Conservation (phyloP, 2,113 vertebrate species). For the Protomyctophum bolini region DNA sequence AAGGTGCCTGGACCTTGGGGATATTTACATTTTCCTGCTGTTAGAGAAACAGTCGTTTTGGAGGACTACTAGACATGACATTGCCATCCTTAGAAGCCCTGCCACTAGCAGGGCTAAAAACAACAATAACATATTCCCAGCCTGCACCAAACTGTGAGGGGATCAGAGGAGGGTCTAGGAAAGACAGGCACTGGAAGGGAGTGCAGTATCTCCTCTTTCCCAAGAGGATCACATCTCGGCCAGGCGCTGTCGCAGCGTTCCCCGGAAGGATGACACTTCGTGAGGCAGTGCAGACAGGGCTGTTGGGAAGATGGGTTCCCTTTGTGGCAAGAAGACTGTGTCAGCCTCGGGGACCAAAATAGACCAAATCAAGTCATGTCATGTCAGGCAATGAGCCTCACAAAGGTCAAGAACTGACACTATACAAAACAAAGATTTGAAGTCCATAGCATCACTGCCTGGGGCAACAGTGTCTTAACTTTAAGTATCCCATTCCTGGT, state of each 20-base stretch:
- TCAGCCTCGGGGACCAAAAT: not conserved
- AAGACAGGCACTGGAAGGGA: constrained; percentile 16
- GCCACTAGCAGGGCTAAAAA: not conserved
- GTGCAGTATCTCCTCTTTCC: constrained; percentile 40
- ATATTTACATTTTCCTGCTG: too few species aligned
- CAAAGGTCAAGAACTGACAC: not conserved
- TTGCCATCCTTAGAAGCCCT: too few species aligned
- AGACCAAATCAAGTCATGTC: not conserved
- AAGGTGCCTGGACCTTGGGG: too few species aligned
- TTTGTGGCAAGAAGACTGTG: constrained; percentile 16
- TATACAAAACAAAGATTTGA: constrained; percentile 4
- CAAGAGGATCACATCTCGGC: constrained; percentile 66
- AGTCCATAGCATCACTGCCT: not conserved
- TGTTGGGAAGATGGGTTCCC: constrained; percentile 33
- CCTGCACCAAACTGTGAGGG: not conserved
- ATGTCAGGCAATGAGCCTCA: not conserved
- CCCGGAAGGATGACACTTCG: constrained; percentile 50
- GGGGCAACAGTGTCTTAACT: constrained; percentile 1
- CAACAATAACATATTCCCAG: not conserved
- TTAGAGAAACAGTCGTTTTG: too few species aligned
- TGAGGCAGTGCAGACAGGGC: constrained; percentile 46
- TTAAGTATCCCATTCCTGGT: constrained; percentile 1
- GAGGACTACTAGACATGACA: too few species aligned
- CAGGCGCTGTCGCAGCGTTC: constrained; percentile 22
- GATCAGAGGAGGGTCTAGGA: constrained; percentile 20